Conservation (phyloP, 1,140 invertebrate species). For the Drosophila tristis region DNA sequence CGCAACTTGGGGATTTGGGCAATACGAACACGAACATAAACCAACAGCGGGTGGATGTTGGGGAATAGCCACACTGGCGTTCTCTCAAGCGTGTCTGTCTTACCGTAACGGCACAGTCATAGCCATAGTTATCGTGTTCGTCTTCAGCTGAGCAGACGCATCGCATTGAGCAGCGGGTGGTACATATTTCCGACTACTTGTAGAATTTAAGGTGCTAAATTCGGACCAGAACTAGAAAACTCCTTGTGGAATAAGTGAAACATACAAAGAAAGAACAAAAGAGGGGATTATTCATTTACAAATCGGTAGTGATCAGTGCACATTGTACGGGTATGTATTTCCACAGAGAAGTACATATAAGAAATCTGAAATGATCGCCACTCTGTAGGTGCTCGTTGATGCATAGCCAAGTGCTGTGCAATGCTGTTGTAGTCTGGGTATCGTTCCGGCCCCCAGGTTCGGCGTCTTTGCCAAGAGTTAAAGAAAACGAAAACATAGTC, state of each 20-base stretch:
- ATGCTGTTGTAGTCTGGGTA: slow-evolving; percentile 35
- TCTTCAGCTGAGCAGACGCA: slow-evolving; percentile 75
- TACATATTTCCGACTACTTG: slow-evolving; percentile 15
- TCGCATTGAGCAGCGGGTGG: slow-evolving; percentile 33
- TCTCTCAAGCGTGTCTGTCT: slow-evolving; percentile 69
- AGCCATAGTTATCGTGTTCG: slow-evolving; percentile 47
- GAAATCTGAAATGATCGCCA: slow-evolving; percentile 39
- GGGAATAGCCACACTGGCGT: slow-evolving; percentile 22
- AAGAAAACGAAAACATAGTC: slow-evolving; percentile 22
- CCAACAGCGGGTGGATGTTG: too few species aligned
- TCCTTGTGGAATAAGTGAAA: neutral
- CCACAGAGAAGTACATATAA: slow-evolving; percentile 24
- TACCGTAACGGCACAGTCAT: slow-evolving; percentile 65
- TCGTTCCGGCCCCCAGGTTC: slow-evolving; percentile 29
- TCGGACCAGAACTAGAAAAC: slow-evolving; percentile 13
- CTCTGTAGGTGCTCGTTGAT: slow-evolving; percentile 52
- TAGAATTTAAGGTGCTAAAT: slow-evolving; percentile 1
- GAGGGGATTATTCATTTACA: neutral
- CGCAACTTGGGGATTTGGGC: slow-evolving; percentile 54
- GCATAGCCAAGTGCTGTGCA: slow-evolving; percentile 59
- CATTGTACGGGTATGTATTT: slow-evolving; percentile 1
- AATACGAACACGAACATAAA: slow-evolving; percentile 49
- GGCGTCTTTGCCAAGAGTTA: slow-evolving; percentile 27
- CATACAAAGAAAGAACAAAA: neutral
- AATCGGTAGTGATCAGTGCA: slow-evolving; percentile 15